These are phyloP conservation scores for Bos taurus DNA, from an alignment of 2,113 vertebrate genomes.

Conservation along the genomic window DNA sequence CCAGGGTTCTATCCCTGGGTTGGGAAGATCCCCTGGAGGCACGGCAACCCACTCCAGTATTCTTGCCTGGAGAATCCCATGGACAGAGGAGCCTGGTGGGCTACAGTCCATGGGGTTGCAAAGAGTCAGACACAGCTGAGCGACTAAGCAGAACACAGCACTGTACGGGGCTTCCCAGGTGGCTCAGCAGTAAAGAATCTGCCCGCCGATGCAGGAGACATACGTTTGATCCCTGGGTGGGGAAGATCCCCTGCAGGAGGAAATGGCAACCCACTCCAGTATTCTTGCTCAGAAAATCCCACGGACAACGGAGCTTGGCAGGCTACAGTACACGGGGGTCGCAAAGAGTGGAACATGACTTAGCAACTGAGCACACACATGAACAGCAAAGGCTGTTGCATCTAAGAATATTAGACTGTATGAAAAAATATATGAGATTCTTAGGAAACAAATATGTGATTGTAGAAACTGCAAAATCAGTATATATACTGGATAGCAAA, in stretches of 20 bases:
- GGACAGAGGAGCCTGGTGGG: background rate
- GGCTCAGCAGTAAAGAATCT: background rate
- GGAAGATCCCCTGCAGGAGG: background rate
- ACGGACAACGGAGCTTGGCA: background rate
- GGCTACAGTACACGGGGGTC: background rate
- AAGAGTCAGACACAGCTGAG: background rate
- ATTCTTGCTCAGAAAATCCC: background rate
- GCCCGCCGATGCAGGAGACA: background rate
- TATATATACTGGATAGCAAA: background rate
- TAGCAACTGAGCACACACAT: background rate
- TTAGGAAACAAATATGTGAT: background rate
- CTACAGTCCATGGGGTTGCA: background rate
- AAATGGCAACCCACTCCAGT: background rate
- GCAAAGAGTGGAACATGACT: background rate
- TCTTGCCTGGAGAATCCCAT: background rate
- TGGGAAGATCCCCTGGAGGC: background rate
- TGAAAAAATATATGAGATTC: background rate
- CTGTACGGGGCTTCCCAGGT: background rate
- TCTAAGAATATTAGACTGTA: background rate
- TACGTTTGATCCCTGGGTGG: background rate
- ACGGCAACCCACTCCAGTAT: background rate
- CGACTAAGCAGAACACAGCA: background rate
- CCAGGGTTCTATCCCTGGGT: background rate
- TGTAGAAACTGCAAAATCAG: background rate
- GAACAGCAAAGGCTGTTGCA: background rate